A percentile compares a stretch with the other conserved stretches of the same genome.
Conservation (phyloP, 2,113 vertebrate genomes). For the Puffinus mauretanicus region DNA sequence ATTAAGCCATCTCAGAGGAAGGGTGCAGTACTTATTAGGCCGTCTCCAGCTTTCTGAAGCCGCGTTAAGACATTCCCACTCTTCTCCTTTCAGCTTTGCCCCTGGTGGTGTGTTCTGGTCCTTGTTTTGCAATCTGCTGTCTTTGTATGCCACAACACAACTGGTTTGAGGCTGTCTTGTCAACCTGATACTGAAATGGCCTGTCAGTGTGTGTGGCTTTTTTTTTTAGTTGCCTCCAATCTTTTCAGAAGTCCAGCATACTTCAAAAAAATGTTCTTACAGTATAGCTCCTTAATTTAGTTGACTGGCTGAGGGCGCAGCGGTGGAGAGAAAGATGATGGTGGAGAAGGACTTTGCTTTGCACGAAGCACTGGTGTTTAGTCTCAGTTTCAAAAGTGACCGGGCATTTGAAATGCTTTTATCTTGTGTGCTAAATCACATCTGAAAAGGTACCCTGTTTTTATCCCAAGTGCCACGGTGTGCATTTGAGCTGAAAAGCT, state of each 20-base stretch:
- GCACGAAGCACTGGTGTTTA: fast-evolving
- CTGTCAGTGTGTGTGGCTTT: background rate
- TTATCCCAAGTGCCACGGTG: background rate
- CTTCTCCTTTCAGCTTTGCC: background rate
- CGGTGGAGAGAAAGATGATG: background rate
- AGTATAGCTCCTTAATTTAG: background rate
- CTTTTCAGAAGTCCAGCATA: background rate
- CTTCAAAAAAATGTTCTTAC: background rate
- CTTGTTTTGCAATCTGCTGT: background rate
- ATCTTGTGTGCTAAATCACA: background rate
- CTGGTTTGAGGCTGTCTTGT: background rate
- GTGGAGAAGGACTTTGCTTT: background rate
- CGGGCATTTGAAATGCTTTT: background rate
- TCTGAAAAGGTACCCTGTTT: background rate
- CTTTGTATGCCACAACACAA: background rate
- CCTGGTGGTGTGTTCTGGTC: background rate
- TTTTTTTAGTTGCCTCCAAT: background rate
- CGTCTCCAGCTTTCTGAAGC: background rate
- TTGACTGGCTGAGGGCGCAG: fast-evolving
- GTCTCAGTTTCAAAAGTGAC: background rate
- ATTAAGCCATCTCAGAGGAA: background rate
- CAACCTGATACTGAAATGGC: background rate
- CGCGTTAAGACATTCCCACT: background rate
- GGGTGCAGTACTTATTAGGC: background rate
- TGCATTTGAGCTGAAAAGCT: background rate